Base-by-base conservation (phyloP, 2,888 invertebrate genomes). In the Plebejus anna region DNA sequence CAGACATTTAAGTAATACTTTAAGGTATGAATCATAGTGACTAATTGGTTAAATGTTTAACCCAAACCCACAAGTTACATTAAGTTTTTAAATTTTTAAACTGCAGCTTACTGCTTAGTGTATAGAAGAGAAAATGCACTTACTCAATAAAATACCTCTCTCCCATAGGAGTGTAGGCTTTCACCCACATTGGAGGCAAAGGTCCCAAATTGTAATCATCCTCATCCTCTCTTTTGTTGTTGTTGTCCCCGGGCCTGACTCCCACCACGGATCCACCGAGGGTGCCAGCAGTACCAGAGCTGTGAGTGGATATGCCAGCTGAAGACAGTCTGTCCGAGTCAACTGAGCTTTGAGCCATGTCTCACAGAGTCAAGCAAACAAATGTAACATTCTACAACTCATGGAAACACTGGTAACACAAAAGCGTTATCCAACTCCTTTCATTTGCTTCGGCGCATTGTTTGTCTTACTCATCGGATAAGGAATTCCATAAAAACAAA, bases 141-240 rank as follows among this genome's bases (percentile, higher is more conserved):
- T 92, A 97, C 98, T 99, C 99, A 83, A 99, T 99, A 87, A 98
- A 99, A 93, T 99, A 99, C 78, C 97, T 96, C 94, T 99, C 99
- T 83, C 99, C 99, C 79, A 98, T 97, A 81, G 99, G 98, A 13
- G 99, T 99, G 87, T 97, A 98, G 4, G 99, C 98, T 88, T 98
- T 98, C 90, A 99, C 99, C 99, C 99, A 99, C 94, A 99, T 98
- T 4, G 96, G 95, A 77, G 99, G 99, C 81, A 99, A 92, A 1
- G 99, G 98, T 28, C 99, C 99, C 77, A 99, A 92, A 80, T 97
- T 97, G 86, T 97, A 97, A 80, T 96, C 96, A 80, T 96, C 96
- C 78, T 96, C 96, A 84, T 94, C 94, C 83, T 95, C 95, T 75
- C 90, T 86, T 80, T 94, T 94, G 6, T 84, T 87, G 9, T 86